Evolutionary conservation across 2,797 vertebrate species (phyloP).

Genomic region (Pempheris klunzingeri): DNA sequence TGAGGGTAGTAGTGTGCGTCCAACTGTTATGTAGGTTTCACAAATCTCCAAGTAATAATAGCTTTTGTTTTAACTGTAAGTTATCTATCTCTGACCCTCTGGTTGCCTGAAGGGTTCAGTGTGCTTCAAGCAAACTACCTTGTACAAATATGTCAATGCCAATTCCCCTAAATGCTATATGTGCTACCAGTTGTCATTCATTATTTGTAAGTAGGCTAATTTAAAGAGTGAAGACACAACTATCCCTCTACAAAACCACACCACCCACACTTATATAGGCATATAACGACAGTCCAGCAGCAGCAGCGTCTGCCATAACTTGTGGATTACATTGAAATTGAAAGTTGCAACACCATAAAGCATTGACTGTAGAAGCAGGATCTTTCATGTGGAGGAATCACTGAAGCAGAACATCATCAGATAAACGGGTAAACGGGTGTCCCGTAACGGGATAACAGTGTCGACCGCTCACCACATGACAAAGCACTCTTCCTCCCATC

Average conservation of each 20-base stretch:
- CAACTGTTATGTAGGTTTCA: too few relatives aligned
- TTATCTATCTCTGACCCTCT: background rate
- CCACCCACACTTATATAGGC: background rate
- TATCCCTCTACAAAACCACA: background rate
- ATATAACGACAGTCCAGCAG: background rate
- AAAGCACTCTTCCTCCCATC: background rate
- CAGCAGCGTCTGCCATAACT: background rate
- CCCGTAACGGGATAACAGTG: constrained; percentile 2
- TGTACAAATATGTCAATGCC: background rate
- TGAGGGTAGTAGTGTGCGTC: background rate
- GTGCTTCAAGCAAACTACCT: background rate
- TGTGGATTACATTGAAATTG: background rate
- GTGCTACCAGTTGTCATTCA: background rate
- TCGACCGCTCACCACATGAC: constrained; percentile 8
- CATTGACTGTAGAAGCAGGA: background rate
- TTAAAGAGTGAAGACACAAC: background rate
- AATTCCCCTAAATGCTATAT: background rate
- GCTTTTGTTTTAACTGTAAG: background rate
- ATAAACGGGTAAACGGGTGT: constrained; percentile 31
- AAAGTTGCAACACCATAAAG: constrained; percentile 15
- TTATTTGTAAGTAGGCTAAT: background rate
- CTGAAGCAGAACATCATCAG: constrained; percentile 16
- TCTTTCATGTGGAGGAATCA: constrained; percentile 11
- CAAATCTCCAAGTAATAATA: too few relatives aligned
- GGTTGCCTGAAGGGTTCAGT: background rate